These are phyloP conservation scores for Leptobrachium leishanense DNA, from an alignment of 2,113 vertebrate genomes.

Conservation along the genomic window DNA sequence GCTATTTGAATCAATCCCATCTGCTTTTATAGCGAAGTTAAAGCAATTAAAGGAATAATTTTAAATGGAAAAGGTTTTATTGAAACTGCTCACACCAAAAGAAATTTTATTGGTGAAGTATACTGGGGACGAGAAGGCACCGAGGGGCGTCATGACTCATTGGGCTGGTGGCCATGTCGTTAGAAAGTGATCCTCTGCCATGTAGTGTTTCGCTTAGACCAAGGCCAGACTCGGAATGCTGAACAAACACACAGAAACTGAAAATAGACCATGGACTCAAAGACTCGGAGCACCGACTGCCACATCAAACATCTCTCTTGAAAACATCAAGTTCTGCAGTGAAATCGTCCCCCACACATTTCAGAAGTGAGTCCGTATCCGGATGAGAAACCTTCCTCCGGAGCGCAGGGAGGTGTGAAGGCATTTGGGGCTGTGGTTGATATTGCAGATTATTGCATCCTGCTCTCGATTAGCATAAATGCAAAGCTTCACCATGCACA, in stretches of 20 bases:
- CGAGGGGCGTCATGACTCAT: no score
- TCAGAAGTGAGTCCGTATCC: not conserved
- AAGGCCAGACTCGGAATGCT: not conserved
- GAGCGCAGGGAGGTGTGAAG: not conserved
- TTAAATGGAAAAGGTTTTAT: no score
- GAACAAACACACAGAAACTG: slow-evolving; percentile 60
- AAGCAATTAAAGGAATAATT: no score
- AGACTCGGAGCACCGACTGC: not conserved
- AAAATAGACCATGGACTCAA: slow-evolving; percentile 39
- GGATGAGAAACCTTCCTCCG: not conserved
- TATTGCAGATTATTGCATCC: not conserved
- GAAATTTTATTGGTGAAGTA: no score
- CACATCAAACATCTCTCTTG: not conserved
- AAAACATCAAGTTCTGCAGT: slow-evolving; percentile 51
- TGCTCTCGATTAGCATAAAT: not conserved
- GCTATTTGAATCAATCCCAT: no score
- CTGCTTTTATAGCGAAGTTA: no score
- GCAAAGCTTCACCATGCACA: not conserved
- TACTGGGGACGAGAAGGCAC: no score
- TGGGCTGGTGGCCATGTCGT: no score
- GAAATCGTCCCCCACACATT: not conserved
- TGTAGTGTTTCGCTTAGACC: no score
- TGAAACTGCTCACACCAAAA: no score
- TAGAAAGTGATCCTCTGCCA: no score
- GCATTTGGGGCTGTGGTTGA: not conserved